phyloP scores from a whole-genome alignment of 2,888 invertebrate species.

The Oxystoma pomonae region DNA sequence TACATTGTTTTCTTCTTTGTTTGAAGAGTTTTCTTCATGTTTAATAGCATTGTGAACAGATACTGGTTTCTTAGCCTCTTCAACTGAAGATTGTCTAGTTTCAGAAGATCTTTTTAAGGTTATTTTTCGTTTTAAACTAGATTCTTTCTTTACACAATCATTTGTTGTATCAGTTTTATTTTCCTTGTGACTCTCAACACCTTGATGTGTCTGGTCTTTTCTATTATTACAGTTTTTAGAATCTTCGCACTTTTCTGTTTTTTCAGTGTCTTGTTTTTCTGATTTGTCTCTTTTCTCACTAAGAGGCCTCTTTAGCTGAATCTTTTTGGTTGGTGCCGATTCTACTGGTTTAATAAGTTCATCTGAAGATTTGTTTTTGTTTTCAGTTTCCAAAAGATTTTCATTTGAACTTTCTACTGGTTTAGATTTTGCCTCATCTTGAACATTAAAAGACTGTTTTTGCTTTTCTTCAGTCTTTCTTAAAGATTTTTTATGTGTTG shows the following conservation, averaged over 20 bases:
- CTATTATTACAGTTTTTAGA: no score
- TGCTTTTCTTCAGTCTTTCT: slow-evolving; percentile 2
- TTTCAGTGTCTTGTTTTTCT: not conserved
- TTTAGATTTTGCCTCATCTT: slow-evolving; percentile 11
- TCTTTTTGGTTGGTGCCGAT: slow-evolving; percentile 1
- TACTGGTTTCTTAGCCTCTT: slow-evolving; percentile 14
- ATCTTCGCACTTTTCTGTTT: no score
- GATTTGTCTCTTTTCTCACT: not conserved
- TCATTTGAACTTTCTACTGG: not conserved
- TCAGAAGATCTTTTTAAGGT: slow-evolving; percentile 19
- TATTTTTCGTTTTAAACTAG: slow-evolving; percentile 14
- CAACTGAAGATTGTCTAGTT: slow-evolving; percentile 10
- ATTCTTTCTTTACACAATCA: slow-evolving; percentile 4
- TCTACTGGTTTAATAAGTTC: not conserved
- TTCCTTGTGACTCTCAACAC: not conserved
- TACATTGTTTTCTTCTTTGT: slow-evolving; percentile 13
- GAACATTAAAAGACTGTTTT: slow-evolving; percentile 24
- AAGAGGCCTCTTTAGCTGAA: slow-evolving; percentile 5
- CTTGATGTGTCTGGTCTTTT: no score
- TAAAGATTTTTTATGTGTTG: not conserved
- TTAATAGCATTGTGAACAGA: not conserved
- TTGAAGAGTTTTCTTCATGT: not conserved
- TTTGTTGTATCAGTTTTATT: no score
- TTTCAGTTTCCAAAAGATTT: not conserved
- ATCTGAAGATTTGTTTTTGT: slow-evolving; percentile 1